phyloP scores from a whole-genome alignment of 2,888 invertebrate genomes.

The Maniola hyperantus region DNA sequence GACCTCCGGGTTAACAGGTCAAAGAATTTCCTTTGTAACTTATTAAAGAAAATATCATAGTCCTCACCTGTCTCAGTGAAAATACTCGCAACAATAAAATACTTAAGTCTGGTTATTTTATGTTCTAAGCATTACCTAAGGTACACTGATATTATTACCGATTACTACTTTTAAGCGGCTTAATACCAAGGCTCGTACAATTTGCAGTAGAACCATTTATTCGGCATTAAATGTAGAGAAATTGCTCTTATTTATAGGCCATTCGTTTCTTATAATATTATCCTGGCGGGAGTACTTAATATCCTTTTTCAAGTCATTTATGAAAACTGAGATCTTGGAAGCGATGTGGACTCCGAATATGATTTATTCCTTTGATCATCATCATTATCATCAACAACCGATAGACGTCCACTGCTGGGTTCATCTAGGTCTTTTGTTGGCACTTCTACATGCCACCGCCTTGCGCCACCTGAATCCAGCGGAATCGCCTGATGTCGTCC shows the following conservation, averaged over 20 bases:
- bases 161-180: not conserved
- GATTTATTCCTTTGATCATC: conserved; percentile 14
- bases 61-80: not conserved
- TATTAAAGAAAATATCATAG: not conserved
- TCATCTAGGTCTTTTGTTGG: too few relatives aligned
- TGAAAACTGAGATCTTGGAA: conserved; percentile 22
- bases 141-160: not conserved
- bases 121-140: conserved; percentile 1
- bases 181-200: conserved; percentile 18
- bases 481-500: too few relatives aligned
- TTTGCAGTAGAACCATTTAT: conserved; percentile 32
- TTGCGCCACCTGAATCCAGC: too few relatives aligned
- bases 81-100: conserved; percentile 6
- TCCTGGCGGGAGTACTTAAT: conserved; percentile 41
- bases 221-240: conserved; percentile 34
- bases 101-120: not conserved
- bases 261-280: conserved; percentile 37
- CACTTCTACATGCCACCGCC: too few relatives aligned
- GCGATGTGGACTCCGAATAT: not conserved
- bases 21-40: not conserved
- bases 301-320: conserved; percentile 41
- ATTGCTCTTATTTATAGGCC: conserved; percentile 40
- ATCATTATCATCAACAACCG: too few relatives aligned
- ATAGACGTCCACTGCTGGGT: too few relatives aligned
- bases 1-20: too few relatives aligned